These are phyloP conservation scores for Paratrypauchen microcephalus DNA, from an alignment of 2,797 vertebrate genomes.

Conservation along the genomic window DNA sequence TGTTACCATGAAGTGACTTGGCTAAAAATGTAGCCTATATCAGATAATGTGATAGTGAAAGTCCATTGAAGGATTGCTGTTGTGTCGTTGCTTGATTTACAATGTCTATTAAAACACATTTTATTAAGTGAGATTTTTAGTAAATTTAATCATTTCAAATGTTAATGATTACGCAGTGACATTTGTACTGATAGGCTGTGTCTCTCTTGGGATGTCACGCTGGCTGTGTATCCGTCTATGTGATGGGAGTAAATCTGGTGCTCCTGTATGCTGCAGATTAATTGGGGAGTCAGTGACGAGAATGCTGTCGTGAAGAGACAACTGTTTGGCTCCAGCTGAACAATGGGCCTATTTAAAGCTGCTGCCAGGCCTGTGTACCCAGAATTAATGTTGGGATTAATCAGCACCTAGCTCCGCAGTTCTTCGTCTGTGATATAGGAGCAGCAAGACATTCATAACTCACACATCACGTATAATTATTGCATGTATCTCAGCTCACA, in stretches of 20 bases:
- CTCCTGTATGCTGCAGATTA: conserved; percentile 46
- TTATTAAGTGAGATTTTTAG: neutral
- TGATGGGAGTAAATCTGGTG: conserved; percentile 25
- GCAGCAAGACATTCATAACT: conserved; percentile 42
- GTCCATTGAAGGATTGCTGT: too few species aligned
- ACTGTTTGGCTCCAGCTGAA: conserved; percentile 53
- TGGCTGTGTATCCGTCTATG: conserved; percentile 10
- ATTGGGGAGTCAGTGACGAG: conserved; percentile 43
- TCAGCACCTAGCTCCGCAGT: conserved; percentile 63
- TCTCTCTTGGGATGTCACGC: neutral
- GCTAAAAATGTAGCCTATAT: too few species aligned
- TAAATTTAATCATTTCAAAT: neutral
- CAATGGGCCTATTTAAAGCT: conserved; percentile 67
- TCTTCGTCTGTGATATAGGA: conserved; percentile 58
- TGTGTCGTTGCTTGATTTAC: neutral
- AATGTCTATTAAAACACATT: neutral
- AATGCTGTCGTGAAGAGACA: conserved; percentile 30
- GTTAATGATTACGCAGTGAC: neutral
- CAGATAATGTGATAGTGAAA: too few species aligned
- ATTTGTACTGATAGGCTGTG: neutral
- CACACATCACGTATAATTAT: conserved; percentile 50
- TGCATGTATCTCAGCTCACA: conserved; percentile 39
- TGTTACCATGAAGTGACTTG: too few species aligned
- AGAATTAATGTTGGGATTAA: conserved; percentile 69
- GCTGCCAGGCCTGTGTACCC: conserved; percentile 56